Evolutionary conservation across 2,113 vertebrate species (phyloP).

Genomic region (Sula dactylatra): DNA sequence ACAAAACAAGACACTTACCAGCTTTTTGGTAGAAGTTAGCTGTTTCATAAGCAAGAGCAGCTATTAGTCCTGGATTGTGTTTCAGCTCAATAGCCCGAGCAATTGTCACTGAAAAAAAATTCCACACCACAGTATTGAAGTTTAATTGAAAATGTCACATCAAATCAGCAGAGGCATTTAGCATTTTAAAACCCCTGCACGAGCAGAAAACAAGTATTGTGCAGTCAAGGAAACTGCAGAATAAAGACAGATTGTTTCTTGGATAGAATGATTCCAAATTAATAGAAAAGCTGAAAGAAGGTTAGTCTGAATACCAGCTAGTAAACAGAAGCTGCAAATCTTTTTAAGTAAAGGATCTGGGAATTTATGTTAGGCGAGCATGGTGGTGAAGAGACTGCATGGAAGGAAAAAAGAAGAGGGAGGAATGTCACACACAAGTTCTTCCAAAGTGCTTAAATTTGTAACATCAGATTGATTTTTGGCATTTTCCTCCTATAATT

Average conservation of each 20-base stretch:
- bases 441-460: not conserved
- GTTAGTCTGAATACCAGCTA: not conserved
- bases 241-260: not conserved
- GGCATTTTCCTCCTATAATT: not conserved
- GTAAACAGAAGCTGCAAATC: not conserved
- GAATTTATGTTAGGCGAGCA: not conserved
- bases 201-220: not conserved
- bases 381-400: not conserved
- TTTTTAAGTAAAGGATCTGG: not conserved
- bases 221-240: not conserved
- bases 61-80: slow-evolving; percentile 89
- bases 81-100: slow-evolving; percentile 96
- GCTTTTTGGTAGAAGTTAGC: slow-evolving; percentile 97
- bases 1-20: slow-evolving; percentile 76
- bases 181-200: not conserved
- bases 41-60: slow-evolving; percentile 91
- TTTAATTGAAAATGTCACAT: not conserved
- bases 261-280: not conserved
- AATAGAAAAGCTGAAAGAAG: not conserved
- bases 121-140: not conserved
- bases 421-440: not conserved
- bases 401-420: not conserved
- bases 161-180: not conserved
- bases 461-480: not conserved
- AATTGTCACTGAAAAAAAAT: slow-evolving; percentile 86